Percentiles rank a stretch among this genome's conserved stretches.
Conservation (phyloP, 2,888 invertebrate species). For the Dorcus parallelipipedus region DNA sequence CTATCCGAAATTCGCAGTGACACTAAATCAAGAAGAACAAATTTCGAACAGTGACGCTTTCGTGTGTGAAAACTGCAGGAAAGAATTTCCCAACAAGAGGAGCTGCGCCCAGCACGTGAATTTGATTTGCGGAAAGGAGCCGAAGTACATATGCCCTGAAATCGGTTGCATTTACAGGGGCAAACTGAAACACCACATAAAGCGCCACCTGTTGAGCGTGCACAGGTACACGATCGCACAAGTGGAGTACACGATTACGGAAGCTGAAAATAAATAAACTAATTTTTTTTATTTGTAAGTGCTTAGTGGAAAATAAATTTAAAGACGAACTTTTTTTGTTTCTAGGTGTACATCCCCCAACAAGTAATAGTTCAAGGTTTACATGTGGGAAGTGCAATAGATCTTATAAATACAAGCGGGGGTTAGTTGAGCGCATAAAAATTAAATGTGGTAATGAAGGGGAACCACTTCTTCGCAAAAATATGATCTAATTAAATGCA, state of each 20-base stretch:
- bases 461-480: background rate
- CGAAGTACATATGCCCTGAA: constrained; percentile 6
- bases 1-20: too few species aligned
- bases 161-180: constrained; percentile 3
- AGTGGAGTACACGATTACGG: background rate
- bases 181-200: constrained; percentile 10
- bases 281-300: too few species aligned
- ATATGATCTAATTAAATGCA: background rate
- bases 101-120: constrained; percentile 3
- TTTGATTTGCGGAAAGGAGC: constrained; percentile 5
- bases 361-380: too few species aligned
- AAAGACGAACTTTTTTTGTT: too few species aligned
- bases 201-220: background rate
- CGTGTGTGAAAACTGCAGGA: constrained; percentile 5
- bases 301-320: too few species aligned
- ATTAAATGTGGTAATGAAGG: too few species aligned
- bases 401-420: too few species aligned
- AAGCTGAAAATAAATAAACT: too few species aligned
- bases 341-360: too few species aligned
- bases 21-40: too few species aligned
- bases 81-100: constrained; percentile 1
- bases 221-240: constrained; percentile 3
- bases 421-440: too few species aligned
- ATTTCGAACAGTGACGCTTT: background rate
- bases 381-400: too few species aligned